Conservation (phyloP, 2,113 vertebrate genomes). For the Macquaria ambigua region DNA sequence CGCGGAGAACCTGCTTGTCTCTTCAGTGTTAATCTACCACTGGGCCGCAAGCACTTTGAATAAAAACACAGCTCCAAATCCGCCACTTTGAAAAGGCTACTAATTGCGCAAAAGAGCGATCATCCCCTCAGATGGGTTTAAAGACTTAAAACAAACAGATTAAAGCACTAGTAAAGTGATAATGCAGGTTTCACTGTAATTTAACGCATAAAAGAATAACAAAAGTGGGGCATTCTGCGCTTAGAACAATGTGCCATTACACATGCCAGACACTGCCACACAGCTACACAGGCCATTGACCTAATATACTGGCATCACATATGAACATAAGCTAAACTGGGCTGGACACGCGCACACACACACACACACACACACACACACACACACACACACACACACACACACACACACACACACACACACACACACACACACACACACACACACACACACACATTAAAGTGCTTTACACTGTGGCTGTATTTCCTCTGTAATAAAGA, state of each 20-base stretch:
- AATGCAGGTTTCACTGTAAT: slow-evolving; percentile 82
- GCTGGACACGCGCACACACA: background rate
- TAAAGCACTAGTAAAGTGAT: slow-evolving; percentile 82
- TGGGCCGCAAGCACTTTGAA: slow-evolving; percentile 79
- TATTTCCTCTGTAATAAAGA: slow-evolving; percentile 39
- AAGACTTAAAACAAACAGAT: slow-evolving; percentile 83
- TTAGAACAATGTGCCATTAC: slow-evolving; percentile 77
- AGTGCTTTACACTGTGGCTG: slow-evolving; percentile 45
- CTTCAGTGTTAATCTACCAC: slow-evolving; percentile 80
- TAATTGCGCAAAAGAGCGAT: slow-evolving; percentile 85
- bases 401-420: slow-evolving; percentile 24
- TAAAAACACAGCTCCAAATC: slow-evolving; percentile 81
- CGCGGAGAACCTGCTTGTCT: slow-evolving; percentile 63
- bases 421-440: slow-evolving; percentile 17
- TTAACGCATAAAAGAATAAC: slow-evolving; percentile 72
- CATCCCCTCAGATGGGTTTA: slow-evolving; percentile 83
- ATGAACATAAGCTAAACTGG: slow-evolving; percentile 36
- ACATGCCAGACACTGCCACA: slow-evolving; percentile 44
- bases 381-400: too few species aligned
- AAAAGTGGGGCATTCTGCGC: slow-evolving; percentile 78
- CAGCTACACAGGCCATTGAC: slow-evolving; percentile 56
- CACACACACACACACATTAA: slow-evolving; percentile 32
- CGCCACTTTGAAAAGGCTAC: slow-evolving; percentile 80
- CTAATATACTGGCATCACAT: slow-evolving; percentile 55
- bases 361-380: slow-evolving; percentile 7